Percentiles rank a stretch among this genome's conserved stretches.
These are phyloP conservation scores for Spicauda simplicius DNA, from an alignment of 2,888 invertebrate species.

Conservation along the genomic window DNA sequence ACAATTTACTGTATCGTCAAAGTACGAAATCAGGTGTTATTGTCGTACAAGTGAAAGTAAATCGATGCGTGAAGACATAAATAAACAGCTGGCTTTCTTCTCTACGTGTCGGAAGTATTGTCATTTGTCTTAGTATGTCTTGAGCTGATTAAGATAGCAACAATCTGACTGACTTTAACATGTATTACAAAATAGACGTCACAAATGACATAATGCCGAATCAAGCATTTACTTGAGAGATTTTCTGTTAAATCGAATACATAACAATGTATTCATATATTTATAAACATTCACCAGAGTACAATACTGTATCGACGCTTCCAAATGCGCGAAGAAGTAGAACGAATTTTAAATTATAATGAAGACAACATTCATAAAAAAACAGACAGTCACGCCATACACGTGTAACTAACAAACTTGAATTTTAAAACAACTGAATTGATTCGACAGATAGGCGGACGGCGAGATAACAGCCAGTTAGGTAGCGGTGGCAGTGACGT, in stretches of 20 bases:
- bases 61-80: constrained; percentile 20
- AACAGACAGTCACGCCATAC: constrained; percentile 29
- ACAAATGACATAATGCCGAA: too few relatives aligned
- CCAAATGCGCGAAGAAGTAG: background rate
- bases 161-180: background rate
- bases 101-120: constrained; percentile 9
- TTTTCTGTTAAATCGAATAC: too few relatives aligned
- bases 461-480: constrained; percentile 17
- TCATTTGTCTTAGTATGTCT: background rate
- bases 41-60: constrained; percentile 31
- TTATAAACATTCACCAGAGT: background rate
- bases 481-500: constrained; percentile 9
- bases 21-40: constrained; percentile 23
- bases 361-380: constrained; percentile 23
- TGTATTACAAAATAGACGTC: too few relatives aligned
- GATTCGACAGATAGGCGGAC: constrained; percentile 15
- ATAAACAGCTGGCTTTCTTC: constrained; percentile 26
- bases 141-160: background rate
- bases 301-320: background rate
- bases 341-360: constrained; percentile 17
- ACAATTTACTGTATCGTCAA: constrained; percentile 17
- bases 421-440: constrained; percentile 36
- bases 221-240: too few relatives aligned
- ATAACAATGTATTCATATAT: background rate
- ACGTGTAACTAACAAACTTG: constrained; percentile 35